These are phyloP conservation scores for Amblyjoppa proteus DNA, from an alignment of 2,888 invertebrate species.

Conservation along the genomic window DNA sequence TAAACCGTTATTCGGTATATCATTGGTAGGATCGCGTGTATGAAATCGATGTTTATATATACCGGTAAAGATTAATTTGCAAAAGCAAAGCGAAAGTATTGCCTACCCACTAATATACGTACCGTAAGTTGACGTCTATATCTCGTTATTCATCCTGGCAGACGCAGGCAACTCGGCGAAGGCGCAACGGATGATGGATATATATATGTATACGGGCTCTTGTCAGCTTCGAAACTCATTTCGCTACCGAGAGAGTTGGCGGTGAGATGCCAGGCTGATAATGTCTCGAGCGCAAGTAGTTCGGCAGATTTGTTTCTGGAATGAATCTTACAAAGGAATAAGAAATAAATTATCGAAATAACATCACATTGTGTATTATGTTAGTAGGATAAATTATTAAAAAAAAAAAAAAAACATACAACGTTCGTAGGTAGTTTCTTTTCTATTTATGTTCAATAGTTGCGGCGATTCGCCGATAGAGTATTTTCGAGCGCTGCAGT, in stretches of 20 bases:
- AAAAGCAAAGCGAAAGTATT: background rate
- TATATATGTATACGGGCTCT: background rate
- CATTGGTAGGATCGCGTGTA: background rate
- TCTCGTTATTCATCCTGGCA: slow-evolving; percentile 8
- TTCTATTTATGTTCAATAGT: no score
- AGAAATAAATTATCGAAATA: background rate
- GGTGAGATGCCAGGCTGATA: background rate
- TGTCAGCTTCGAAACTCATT: slow-evolving; percentile 34
- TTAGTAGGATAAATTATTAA: no score
- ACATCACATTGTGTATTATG: no score
- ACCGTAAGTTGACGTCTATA: slow-evolving; percentile 12
- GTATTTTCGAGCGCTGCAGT: no score
- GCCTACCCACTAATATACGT: background rate
- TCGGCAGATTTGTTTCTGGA: background rate
- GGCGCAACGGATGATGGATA: background rate
- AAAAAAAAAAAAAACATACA: background rate
- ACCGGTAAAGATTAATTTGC: background rate
- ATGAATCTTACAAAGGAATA: background rate
- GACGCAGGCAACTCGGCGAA: background rate
- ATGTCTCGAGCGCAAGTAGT: background rate
- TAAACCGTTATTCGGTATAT: background rate
- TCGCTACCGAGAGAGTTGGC: background rate
- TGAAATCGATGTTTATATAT: background rate
- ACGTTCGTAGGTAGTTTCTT: no score
- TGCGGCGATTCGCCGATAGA: no score